These are phyloP conservation scores for Andricus curvator DNA, from an alignment of 2,888 invertebrate genomes.

Conservation along the genomic window DNA sequence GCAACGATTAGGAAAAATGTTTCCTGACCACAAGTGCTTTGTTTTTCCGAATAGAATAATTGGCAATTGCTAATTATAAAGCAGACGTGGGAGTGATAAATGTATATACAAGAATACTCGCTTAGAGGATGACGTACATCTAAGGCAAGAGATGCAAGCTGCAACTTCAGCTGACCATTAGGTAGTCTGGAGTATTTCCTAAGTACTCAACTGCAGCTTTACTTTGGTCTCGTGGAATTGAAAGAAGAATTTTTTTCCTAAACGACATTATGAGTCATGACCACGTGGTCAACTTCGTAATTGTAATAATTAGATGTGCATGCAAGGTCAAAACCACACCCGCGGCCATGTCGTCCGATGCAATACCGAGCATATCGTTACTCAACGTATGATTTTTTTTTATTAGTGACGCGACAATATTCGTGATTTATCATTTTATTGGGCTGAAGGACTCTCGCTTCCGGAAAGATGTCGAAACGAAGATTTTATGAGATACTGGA, in stretches of 20 bases:
- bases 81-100: constrained; percentile 18
- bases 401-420: constrained; percentile 22
- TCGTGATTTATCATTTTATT: neutral
- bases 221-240: neutral
- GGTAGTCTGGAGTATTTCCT: constrained; percentile 14
- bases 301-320: constrained; percentile 67
- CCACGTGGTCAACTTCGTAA: constrained; percentile 52
- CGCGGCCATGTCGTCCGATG: constrained; percentile 49
- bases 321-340: constrained; percentile 69
- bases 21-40: neutral
- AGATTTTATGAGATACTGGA: constrained; percentile 14
- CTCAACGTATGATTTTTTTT: constrained; percentile 15
- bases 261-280: constrained; percentile 47
- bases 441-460: constrained; percentile 16
- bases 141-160: neutral
- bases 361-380: constrained; percentile 39
- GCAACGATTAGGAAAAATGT: neutral
- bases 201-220: neutral
- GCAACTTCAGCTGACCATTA: constrained; percentile 12
- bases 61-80: constrained; percentile 4
- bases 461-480: constrained; percentile 14
- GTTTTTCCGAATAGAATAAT: neutral
- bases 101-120: neutral
- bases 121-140: constrained; percentile 33
- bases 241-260: constrained; percentile 7